A percentile compares a stretch with the other conserved stretches of the same genome.
These are phyloP conservation scores for Parauchenoglanis punctatus DNA, from an alignment of 2,797 vertebrate species.

Conservation along the genomic window DNA sequence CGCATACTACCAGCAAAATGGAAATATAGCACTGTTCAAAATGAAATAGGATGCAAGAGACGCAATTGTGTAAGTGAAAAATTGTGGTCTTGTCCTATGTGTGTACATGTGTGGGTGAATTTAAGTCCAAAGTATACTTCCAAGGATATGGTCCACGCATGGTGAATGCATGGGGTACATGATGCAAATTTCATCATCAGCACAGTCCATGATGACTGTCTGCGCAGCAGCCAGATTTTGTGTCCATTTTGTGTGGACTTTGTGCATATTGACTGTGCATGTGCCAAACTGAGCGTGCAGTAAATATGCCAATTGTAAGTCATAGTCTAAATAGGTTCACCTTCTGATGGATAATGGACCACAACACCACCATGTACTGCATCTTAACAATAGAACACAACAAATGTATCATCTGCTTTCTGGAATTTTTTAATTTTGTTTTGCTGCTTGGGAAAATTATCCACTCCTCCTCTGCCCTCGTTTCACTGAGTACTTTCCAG, in stretches of 20 bases:
- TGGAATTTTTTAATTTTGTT: background rate
- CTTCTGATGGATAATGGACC: background rate
- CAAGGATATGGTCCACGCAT: too few relatives aligned
- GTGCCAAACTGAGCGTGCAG: too few relatives aligned
- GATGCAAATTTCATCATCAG: too few relatives aligned
- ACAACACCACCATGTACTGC: background rate
- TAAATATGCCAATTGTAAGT: too few relatives aligned
- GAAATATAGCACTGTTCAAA: slow-evolving; percentile 38
- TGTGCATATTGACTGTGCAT: background rate
- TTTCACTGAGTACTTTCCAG: slow-evolving; percentile 21
- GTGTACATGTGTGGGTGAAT: background rate
- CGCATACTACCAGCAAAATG: background rate
- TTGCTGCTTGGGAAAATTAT: slow-evolving; percentile 29
- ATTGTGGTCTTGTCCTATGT: background rate
- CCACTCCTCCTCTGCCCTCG: background rate
- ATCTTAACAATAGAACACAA: background rate
- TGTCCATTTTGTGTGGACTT: too few relatives aligned
- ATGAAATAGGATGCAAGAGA: background rate
- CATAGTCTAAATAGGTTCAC: too few relatives aligned
- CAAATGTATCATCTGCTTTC: slow-evolving; percentile 3
- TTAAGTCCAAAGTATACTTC: too few relatives aligned
- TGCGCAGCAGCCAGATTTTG: too few relatives aligned
- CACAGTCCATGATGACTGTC: too few relatives aligned
- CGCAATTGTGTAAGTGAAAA: background rate
- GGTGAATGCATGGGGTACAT: too few relatives aligned